Base-by-base conservation (phyloP, 35 echinoderm and acorn worm genomes). In the Strongylocentrotus purpuratus region DNA sequence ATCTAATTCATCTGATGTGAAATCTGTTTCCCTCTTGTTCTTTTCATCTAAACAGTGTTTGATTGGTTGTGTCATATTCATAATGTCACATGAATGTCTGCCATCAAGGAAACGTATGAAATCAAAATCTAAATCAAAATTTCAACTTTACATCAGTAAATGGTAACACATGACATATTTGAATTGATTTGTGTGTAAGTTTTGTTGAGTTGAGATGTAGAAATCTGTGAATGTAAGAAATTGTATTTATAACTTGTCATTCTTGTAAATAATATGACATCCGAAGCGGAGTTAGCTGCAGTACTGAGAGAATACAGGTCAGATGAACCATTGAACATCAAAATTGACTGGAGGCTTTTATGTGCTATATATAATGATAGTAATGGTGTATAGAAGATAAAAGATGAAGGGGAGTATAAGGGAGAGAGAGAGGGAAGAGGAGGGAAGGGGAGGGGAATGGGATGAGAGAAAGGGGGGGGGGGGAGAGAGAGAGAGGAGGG, bases 261-360 rank as follows among this genome's bases (percentile, higher is more conserved):
- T 78, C 65, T 89, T 89, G 87, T 89, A 89, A 33, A 89, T 89
- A 89, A 46, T 45, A 46, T 89, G 20, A 46, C 33, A 89, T 89
- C 33, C 45, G 41, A 89, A 33, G 32, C 33, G 32, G 87, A 89
- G 32, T 28, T 78, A 89, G 87, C 87, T 89, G 87, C 87, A 89
- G 87, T 89, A 89, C 87, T 89, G 87, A 89, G 87, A 89, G 33
- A 89, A 45, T 89, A 89, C 85, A 89, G 45, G 87, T 89, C 45
- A 18, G 32, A 89, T 18, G 65, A n/a, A 78, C 65, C 65, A 78
- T 78, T 78, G 28, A 78, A 78, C 7, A 70, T 25, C 0, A 70
- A 78, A 78, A 78, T 31, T 78, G 50, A 14, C 48, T 52, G 7
- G 20, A 28, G n/a, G 20, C 65, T 78, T n/a, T 78, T 78, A n/a